Evolutionary conservation across 2,797 vertebrate species (phyloP).

Genomic region (Sciurus vulgaris): DNA sequence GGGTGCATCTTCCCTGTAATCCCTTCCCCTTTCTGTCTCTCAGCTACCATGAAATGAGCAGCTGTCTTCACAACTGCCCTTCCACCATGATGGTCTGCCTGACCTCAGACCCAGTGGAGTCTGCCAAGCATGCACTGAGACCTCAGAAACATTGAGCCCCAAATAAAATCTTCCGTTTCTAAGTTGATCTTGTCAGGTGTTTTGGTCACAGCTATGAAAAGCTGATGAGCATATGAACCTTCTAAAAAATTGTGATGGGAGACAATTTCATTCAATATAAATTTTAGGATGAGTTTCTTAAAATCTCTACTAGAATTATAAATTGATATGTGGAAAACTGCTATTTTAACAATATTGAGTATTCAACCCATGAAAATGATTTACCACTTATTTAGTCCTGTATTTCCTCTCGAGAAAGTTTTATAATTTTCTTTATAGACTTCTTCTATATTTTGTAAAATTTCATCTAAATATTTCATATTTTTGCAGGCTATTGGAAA

Average conservation of each 20-base stretch:
- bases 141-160: too few species aligned
- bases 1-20: too few species aligned
- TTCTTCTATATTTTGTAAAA: neutral
- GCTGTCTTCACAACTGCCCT: too few species aligned
- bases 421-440: neutral
- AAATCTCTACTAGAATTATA: neutral
- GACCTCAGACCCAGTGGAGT: too few species aligned
- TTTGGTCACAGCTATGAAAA: too few species aligned
- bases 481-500: neutral
- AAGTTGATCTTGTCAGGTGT: too few species aligned
- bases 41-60: too few species aligned
- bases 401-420: slow-evolving; percentile 5
- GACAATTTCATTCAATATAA: neutral
- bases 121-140: too few species aligned
- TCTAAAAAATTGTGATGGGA: neutral
- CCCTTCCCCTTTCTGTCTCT: too few species aligned
- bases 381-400: neutral
- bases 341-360: neutral
- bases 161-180: too few species aligned
- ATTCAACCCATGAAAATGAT: neutral
- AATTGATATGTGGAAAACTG: neutral
- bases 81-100: too few species aligned
- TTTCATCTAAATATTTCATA: neutral
- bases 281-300: neutral
- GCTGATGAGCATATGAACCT: too few species aligned